Evolutionary conservation across 2,797 vertebrate species (phyloP).

Genomic region (Lithobates sylvaticus): DNA sequence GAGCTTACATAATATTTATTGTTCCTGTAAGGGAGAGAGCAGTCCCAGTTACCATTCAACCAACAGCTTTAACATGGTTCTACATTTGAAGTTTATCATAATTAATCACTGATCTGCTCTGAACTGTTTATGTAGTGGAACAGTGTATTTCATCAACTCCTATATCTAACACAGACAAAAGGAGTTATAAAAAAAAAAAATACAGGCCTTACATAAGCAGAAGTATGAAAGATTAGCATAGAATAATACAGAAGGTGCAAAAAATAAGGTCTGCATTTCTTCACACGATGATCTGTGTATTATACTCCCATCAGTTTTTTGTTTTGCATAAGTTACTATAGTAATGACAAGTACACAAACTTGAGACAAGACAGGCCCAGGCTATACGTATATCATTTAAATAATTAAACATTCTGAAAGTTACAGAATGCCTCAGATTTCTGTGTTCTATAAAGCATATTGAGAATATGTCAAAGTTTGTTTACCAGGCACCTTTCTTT

Average conservation of each 20-base stretch:
- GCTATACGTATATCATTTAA: neutral
- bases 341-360: conserved; percentile 22
- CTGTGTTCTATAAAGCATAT: neutral
- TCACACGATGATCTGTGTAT: neutral
- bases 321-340: conserved; percentile 24
- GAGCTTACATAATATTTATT: neutral
- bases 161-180: conserved; percentile 4
- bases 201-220: conserved; percentile 19
- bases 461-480: too few relatives aligned
- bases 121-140: conserved; percentile 23
- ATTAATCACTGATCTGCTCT: conserved; percentile 14
- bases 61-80: neutral
- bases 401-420: neutral
- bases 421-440: neutral
- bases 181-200: conserved; percentile 1
- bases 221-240: conserved; percentile 43
- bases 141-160: conserved; percentile 14
- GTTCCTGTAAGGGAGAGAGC: neutral
- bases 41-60: neutral
- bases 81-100: neutral
- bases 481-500: too few relatives aligned
- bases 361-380: conserved; percentile 23
- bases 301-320: neutral
- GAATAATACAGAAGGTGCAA: conserved; percentile 38
- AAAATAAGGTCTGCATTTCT: conserved; percentile 38